Evolutionary conservation across 2,797 vertebrate genomes (phyloP).

Genomic region (Phataginus tricuspis): DNA sequence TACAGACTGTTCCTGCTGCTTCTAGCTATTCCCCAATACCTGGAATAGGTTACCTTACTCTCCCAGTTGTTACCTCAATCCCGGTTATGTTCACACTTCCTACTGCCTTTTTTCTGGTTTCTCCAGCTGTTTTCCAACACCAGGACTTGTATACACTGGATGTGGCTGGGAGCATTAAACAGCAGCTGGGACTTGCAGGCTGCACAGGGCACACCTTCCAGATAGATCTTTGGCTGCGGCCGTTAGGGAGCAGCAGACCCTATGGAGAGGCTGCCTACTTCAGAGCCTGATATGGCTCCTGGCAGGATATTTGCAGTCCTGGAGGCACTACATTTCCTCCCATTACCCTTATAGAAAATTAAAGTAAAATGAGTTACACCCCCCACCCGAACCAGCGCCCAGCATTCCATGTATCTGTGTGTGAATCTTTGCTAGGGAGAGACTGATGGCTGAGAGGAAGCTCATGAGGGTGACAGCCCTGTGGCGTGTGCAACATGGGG

Average conservation of each 20-base stretch:
- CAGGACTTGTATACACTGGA: neutral
- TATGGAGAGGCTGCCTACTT: neutral
- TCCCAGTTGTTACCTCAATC: neutral
- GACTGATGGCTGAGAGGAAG: neutral
- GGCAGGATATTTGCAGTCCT: neutral
- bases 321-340: neutral
- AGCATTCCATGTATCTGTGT: neutral
- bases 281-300: neutral
- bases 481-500: neutral
- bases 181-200: neutral
- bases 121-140: neutral
- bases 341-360: neutral
- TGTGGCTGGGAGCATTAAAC: neutral
- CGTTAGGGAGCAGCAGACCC: neutral
- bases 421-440: constrained; percentile 22
- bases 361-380: neutral
- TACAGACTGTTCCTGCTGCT: neutral
- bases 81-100: neutral
- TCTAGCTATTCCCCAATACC: neutral
- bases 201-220: neutral
- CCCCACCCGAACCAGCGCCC: too few relatives aligned
- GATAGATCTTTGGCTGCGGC: neutral
- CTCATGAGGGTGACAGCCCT: neutral
- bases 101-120: constrained; percentile 5
- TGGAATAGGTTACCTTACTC: neutral